A percentile compares a stretch with the other conserved stretches of the same genome.
Conservation (phyloP, 2,113 vertebrate species). For the Actenoides hombroni region DNA sequence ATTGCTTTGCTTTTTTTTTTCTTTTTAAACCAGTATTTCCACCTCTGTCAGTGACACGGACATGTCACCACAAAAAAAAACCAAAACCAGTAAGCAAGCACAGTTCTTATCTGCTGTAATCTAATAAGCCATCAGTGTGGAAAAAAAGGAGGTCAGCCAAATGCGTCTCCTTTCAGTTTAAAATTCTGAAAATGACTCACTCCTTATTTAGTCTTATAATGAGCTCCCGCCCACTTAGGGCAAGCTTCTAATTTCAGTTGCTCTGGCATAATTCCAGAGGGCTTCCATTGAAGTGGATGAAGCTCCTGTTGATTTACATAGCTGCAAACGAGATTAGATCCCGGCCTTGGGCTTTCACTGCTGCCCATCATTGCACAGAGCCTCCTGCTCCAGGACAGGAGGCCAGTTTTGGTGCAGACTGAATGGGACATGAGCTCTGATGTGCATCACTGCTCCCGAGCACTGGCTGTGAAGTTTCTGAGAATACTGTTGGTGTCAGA, state of each 20-base stretch:
- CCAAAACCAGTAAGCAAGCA: neutral
- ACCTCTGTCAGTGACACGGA: neutral
- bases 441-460: neutral
- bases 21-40: slow-evolving; percentile 15
- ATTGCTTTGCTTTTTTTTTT: neutral
- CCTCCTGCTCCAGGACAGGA: neutral
- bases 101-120: slow-evolving; percentile 55
- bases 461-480: neutral
- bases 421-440: neutral
- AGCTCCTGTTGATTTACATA: neutral
- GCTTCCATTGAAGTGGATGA: slow-evolving; percentile 38
- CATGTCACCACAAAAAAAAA: neutral
- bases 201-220: slow-evolving; percentile 69
- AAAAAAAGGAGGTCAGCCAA: slow-evolving; percentile 66
- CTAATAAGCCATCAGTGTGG: slow-evolving; percentile 41
- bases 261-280: slow-evolving; percentile 38
- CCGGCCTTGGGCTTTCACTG: neutral
- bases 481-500: neutral
- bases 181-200: slow-evolving; percentile 71
- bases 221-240: slow-evolving; percentile 59
- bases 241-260: slow-evolving; percentile 65
- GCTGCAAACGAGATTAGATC: neutral
- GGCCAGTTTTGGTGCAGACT: neutral
- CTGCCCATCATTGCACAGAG: neutral
- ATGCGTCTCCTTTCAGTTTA: slow-evolving; percentile 61